Evolutionary conservation across 2,888 invertebrate genomes (phyloP).

Genomic region (Diadromus collaris): DNA sequence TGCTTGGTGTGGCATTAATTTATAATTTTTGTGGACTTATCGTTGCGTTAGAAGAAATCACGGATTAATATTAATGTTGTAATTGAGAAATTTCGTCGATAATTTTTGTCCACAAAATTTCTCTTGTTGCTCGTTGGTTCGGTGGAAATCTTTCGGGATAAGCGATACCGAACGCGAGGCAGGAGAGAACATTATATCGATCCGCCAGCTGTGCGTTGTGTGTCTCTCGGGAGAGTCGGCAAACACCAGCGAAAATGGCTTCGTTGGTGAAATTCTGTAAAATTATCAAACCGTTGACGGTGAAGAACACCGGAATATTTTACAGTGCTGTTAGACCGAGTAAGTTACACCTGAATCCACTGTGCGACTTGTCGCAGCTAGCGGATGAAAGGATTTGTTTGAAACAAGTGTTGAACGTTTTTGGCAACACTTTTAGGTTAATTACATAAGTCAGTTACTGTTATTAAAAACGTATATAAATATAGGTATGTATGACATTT

Average conservation of each 20-base stretch:
- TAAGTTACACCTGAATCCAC: constrained; percentile 49
- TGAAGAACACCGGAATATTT: constrained; percentile 54
- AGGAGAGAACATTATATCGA: constrained; percentile 6
- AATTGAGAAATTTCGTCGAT: neutral
- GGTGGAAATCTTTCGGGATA: constrained; percentile 11
- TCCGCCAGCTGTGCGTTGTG: neutral
- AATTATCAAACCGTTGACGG: constrained; percentile 54
- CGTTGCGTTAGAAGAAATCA: neutral
- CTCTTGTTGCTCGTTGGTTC: constrained; percentile 16
- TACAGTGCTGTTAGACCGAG: constrained; percentile 62
- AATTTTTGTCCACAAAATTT: constrained; percentile 2
- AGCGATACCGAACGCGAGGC: neutral
- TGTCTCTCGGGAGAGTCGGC: constrained; percentile 11
- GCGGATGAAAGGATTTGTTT: constrained; percentile 5
- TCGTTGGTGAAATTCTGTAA: constrained; percentile 60
- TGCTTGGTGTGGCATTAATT: neutral
- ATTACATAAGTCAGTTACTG: constrained; percentile 48
- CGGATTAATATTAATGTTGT: neutral
- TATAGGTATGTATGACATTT: neutral
- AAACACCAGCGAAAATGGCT: constrained; percentile 61
- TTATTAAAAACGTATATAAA: neutral
- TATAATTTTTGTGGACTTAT: neutral
- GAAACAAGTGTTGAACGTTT: neutral
- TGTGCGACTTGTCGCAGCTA: neutral
- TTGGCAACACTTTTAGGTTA: constrained; percentile 38